phyloP scores from a whole-genome alignment of 2,888 invertebrate genomes.

The Himalopsyche tibetana region DNA sequence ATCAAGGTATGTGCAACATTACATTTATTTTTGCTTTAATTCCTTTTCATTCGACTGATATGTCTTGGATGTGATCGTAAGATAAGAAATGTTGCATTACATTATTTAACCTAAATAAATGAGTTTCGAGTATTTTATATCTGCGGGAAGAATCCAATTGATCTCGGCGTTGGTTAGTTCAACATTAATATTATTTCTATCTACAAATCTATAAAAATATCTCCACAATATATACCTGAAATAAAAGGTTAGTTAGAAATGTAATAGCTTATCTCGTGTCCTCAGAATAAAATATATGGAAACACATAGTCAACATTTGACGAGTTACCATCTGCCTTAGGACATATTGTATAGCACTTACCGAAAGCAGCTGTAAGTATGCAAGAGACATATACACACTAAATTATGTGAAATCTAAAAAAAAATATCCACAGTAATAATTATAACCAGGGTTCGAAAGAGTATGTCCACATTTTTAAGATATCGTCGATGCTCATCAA shows the following conservation, averaged over 20 bases:
- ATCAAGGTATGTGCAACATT: too few species aligned
- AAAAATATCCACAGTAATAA: neutral
- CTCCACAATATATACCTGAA: constrained; percentile 4
- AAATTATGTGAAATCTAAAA: constrained; percentile 18
- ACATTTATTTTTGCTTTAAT: too few species aligned
- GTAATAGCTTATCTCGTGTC: neutral
- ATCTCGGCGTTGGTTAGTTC: neutral
- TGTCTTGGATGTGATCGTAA: too few species aligned
- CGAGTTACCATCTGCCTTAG: neutral
- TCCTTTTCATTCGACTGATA: too few species aligned
- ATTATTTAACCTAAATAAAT: too few species aligned
- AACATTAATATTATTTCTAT: neutral
- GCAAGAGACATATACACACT: constrained; percentile 29
- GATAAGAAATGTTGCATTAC: too few species aligned
- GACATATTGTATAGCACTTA: neutral
- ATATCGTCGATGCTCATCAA: too few species aligned
- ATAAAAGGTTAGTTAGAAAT: constrained; percentile 18
- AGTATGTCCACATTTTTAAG: neutral
- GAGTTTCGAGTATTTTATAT: too few species aligned
- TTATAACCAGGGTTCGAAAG: neutral
- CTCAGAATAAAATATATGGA: neutral
- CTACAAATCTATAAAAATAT: constrained; percentile 9
- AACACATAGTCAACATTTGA: neutral
- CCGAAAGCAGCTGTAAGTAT: constrained; percentile 33
- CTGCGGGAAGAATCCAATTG: too few species aligned